Evolutionary conservation across 2,888 invertebrate species (phyloP).

Genomic region (Aspidapion aeneum): DNA sequence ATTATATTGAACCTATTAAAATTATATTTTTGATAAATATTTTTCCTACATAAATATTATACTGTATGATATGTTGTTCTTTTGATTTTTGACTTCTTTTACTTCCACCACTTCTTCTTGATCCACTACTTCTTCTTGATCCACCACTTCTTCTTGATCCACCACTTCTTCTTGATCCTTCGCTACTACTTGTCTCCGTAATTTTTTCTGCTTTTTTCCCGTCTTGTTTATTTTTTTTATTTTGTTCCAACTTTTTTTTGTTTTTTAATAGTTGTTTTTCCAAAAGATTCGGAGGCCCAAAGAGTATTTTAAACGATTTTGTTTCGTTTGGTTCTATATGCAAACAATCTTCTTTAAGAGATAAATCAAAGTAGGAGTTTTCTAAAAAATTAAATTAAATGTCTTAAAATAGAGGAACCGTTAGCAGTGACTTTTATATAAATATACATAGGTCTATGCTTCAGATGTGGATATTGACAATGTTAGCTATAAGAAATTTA

Average conservation of each 20-base stretch:
- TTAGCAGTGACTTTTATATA: too few species aligned
- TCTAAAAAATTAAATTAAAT: constrained; percentile 14
- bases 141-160: background rate
- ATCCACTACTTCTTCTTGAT: background rate
- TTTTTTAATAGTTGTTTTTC: constrained; percentile 15
- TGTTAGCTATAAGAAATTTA: too few species aligned
- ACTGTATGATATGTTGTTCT: constrained; percentile 27
- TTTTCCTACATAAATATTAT: constrained; percentile 25
- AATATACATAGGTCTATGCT: too few species aligned
- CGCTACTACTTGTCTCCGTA: constrained; percentile 9
- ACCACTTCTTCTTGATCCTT: constrained; percentile 6
- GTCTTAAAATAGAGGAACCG: background rate
- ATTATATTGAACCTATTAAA: constrained; percentile 25
- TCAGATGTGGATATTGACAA: too few species aligned
- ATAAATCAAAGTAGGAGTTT: constrained; percentile 22
- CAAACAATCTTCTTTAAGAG: constrained; percentile 14
- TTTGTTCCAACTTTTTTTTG: constrained; percentile 11
- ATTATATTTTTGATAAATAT: constrained; percentile 27
- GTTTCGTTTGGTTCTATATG: constrained; percentile 17
- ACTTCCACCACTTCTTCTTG: constrained; percentile 7
- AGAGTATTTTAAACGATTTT: constrained; percentile 22
- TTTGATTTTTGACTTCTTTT: constrained; percentile 18
- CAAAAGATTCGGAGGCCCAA: constrained; percentile 24
- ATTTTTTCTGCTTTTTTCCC: constrained; percentile 12
- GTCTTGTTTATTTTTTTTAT: constrained; percentile 10